Conservation (phyloP, 2,888 invertebrate genomes). For the Corbicula japonica region DNA sequence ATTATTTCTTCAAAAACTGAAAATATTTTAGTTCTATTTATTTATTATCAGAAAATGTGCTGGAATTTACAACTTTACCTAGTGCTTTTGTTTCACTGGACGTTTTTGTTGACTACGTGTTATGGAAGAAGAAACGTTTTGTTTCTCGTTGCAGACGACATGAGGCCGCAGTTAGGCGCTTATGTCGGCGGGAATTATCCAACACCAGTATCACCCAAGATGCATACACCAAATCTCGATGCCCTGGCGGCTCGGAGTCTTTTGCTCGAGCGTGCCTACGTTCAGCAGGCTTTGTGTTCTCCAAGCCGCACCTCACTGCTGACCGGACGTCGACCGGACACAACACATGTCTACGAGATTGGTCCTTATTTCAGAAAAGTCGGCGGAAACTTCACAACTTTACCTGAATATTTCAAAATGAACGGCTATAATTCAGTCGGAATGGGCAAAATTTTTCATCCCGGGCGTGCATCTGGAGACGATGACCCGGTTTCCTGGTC, state of each 20-base stretch:
- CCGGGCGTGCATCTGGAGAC: constrained; percentile 34
- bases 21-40: too few species aligned
- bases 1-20: too few species aligned
- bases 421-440: constrained; percentile 65
- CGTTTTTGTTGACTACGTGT: too few species aligned
- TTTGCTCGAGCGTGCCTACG: constrained; percentile 68
- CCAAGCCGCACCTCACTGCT: constrained; percentile 68
- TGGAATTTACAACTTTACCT: too few species aligned
- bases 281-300: constrained; percentile 63
- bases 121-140: constrained; percentile 47
- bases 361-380: constrained; percentile 63
- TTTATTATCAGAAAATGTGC: too few species aligned
- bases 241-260: constrained; percentile 66
- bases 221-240: constrained; percentile 74
- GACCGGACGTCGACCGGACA: too few species aligned
- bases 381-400: constrained; percentile 71
- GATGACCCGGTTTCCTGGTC: constrained; percentile 74
- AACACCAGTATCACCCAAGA: constrained; percentile 58
- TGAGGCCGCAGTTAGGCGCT: constrained; percentile 65
- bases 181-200: too few species aligned
- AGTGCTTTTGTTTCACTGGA: too few species aligned
- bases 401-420: constrained; percentile 69
- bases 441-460: constrained; percentile 73
- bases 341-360: constrained; percentile 68
- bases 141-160: constrained; percentile 50